A percentile compares a stretch with the other conserved stretches of the same genome.
Conservation (phyloP, 2,797 vertebrate genomes). For the Scolopax bukidnonensis region DNA sequence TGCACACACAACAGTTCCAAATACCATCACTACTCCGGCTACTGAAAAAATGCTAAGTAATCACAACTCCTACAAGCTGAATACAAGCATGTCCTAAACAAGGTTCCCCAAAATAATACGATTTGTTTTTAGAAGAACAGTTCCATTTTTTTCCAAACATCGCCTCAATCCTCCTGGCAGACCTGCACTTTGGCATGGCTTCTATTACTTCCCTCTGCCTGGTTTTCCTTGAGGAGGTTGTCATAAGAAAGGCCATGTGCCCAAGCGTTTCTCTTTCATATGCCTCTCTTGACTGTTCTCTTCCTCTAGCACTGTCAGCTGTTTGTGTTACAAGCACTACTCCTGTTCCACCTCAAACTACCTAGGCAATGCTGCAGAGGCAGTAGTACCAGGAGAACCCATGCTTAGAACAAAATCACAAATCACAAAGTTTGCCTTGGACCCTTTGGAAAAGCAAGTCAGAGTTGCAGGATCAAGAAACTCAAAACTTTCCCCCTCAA, state of each 20-base stretch:
- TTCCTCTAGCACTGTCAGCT: background rate
- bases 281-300: background rate
- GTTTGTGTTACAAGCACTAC: background rate
- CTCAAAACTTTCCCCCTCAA: background rate
- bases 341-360: background rate
- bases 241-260: background rate
- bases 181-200: background rate
- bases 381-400: background rate
- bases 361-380: fast-evolving
- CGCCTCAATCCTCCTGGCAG: background rate
- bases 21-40: background rate
- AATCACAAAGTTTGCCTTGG: background rate
- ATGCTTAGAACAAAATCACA: background rate
- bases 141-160: background rate
- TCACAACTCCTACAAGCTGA: background rate
- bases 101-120: background rate
- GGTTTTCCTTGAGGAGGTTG: background rate
- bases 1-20: background rate
- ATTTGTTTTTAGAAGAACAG: background rate
- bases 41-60: background rate
- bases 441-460: background rate
- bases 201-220: background rate
- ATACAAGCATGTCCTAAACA: background rate
- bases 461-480: background rate
- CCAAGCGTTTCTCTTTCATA: background rate